A percentile compares a stretch with the other conserved stretches of the same genome.
These are phyloP conservation scores for Sebastes fasciatus DNA, from an alignment of 2,113 vertebrate genomes.

Conservation along the genomic window DNA sequence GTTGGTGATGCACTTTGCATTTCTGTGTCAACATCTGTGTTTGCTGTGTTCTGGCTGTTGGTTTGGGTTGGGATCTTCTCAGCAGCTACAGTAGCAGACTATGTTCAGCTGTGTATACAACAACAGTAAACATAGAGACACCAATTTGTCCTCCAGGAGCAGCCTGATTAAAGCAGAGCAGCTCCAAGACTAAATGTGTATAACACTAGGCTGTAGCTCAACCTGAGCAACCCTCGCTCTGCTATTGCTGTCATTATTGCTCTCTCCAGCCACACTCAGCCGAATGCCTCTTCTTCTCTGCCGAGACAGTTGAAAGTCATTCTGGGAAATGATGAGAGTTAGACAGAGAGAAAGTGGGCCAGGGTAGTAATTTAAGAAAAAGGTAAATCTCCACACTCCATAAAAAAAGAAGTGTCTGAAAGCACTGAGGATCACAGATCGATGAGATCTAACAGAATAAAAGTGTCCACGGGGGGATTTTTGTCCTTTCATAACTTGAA, in stretches of 20 bases:
- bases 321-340: conserved; percentile 36
- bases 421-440: conserved; percentile 25
- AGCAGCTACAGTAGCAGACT: neutral
- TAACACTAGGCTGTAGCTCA: conserved; percentile 13
- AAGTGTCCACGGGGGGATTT: conserved; percentile 1
- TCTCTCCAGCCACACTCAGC: conserved; percentile 11
- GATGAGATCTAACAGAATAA: conserved; percentile 32
- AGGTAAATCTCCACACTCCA: conserved; percentile 33
- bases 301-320: conserved; percentile 20
- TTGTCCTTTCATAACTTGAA: conserved; percentile 40
- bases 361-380: conserved; percentile 27
- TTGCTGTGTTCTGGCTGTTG: neutral
- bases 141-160: conserved; percentile 5
- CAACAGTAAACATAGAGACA: neutral
- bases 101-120: neutral
- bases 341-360: conserved; percentile 22
- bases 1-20: neutral
- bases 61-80: no score
- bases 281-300: conserved; percentile 5
- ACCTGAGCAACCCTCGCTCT: neutral
- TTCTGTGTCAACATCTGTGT: neutral
- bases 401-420: conserved; percentile 38
- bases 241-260: conserved; percentile 5
- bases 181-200: conserved; percentile 1
- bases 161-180: conserved; percentile 2